phyloP scores from a whole-genome alignment of 2,113 vertebrate species.

The Hippocampus barbouri region DNA sequence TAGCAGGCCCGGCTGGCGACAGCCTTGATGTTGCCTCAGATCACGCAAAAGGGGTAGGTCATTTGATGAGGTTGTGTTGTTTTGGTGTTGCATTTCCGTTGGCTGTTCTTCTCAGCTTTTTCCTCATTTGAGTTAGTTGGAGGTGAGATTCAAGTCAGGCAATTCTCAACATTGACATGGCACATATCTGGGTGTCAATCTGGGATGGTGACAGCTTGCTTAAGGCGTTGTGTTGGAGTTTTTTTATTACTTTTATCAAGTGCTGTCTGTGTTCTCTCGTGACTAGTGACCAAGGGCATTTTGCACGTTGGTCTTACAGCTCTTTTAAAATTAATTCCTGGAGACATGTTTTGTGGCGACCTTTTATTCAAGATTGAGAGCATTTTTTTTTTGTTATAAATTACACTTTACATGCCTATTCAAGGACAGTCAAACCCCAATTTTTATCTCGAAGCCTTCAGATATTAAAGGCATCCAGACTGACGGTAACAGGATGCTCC shows the following conservation, averaged over 20 bases:
- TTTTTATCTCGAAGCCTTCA: slow-evolving; percentile 38
- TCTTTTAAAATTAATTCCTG: slow-evolving; percentile 19
- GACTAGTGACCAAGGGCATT: slow-evolving; percentile 23
- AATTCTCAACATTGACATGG: slow-evolving; percentile 35
- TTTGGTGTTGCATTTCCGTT: slow-evolving; percentile 8
- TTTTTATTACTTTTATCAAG: slow-evolving; percentile 19
- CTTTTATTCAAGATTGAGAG: not conserved
- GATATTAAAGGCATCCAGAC: slow-evolving; percentile 40
- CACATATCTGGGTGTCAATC: slow-evolving; percentile 27
- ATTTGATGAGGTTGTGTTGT: slow-evolving; percentile 22
- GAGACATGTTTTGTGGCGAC: not conserved
- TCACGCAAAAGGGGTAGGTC: slow-evolving; percentile 71
- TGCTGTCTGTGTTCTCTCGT: slow-evolving; percentile 8
- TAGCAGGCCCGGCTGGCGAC: slow-evolving; percentile 56
- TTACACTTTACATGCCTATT: slow-evolving; percentile 22
- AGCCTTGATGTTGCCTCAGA: slow-evolving; percentile 55
- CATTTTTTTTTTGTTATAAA: slow-evolving; percentile 2
- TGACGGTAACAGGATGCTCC: slow-evolving; percentile 24
- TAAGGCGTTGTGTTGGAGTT: slow-evolving; percentile 19
- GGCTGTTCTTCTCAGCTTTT: slow-evolving; percentile 12
- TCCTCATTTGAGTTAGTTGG: slow-evolving; percentile 18
- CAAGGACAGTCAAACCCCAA: slow-evolving; percentile 49
- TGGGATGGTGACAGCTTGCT: slow-evolving; percentile 19
- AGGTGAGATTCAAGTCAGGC: slow-evolving; percentile 19
- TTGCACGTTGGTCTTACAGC: slow-evolving; percentile 22